Evolutionary conservation across 2,888 invertebrate genomes (phyloP).

Genomic region (Achlya flavicornis): DNA sequence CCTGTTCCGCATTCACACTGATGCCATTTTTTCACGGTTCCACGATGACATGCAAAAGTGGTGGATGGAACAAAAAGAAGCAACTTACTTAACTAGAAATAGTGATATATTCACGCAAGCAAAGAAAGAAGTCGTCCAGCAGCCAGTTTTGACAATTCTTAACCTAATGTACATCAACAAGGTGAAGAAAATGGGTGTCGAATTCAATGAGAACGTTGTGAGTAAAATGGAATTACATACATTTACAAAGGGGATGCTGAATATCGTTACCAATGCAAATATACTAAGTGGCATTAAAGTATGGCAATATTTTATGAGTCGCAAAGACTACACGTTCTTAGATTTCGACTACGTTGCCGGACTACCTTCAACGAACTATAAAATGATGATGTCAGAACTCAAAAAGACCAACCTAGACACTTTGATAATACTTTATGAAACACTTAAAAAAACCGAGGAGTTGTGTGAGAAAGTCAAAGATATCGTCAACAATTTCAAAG

Average conservation of each 20-base stretch:
- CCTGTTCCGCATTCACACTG: constrained; percentile 44
- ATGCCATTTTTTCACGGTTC: constrained; percentile 48
- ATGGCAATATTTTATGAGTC: constrained; percentile 33
- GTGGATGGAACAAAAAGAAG: constrained; percentile 45
- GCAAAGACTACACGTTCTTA: constrained; percentile 36
- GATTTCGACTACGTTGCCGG: constrained; percentile 45
- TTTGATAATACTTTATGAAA: constrained; percentile 43
- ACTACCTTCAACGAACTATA: constrained; percentile 40
- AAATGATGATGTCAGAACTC: constrained; percentile 42
- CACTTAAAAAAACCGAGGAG: constrained; percentile 15
- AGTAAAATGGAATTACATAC: constrained; percentile 31
- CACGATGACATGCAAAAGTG: constrained; percentile 56
- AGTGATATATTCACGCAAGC: constrained; percentile 43
- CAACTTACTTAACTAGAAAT: constrained; percentile 38
- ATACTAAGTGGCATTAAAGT: constrained; percentile 44
- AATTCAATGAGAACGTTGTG: constrained; percentile 33
- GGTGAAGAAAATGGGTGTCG: constrained; percentile 38
- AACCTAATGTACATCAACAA: constrained; percentile 44
- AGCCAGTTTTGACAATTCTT: constrained; percentile 43
- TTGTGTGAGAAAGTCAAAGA: constrained; percentile 36
- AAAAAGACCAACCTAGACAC: constrained; percentile 29
- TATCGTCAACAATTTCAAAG: constrained; percentile 31
- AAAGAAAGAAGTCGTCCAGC: constrained; percentile 45
- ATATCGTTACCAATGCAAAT: constrained; percentile 37
- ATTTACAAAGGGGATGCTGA: constrained; percentile 26